Evolutionary conservation across 2,888 invertebrate species (phyloP), one percentile per base, ranked within the genome.

Genomic region (Melinaea marsaeus): DNA sequence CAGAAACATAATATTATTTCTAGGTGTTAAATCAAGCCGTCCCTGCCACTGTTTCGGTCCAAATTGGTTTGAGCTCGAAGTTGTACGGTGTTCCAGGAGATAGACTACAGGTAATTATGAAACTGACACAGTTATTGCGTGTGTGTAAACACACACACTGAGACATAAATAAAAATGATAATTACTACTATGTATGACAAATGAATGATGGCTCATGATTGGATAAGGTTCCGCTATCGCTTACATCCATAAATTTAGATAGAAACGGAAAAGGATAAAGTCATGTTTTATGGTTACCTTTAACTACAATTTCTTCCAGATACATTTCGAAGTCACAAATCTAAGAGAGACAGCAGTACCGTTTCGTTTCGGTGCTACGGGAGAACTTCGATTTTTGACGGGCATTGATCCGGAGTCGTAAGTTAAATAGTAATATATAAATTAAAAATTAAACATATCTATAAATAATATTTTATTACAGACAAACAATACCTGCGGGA

Each of bases 271-370:
- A 22, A 22, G 22, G 22, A 22, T 22, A 22, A 22, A 22, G 22
- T 22, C 22, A 22, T 22, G 22, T 22, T 22, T 22, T 0, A 22
- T 22, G 22, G 22, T 1, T 1, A 22, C 22, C 22, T 22, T 22
- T 22, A 1, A 13, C 13, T 57, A 3, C 37, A 51, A 3, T 83
- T 81, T 11, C 22, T 22, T 22, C 22, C 77, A 90, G 84, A 75
- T 96, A n/a, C 91, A 93, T 66, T 95, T 95, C 74, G 94, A 95
- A 81, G 93, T 96, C 0, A 94, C 93, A 0, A 96, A 96, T 81
- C 93, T 92, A 80, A 92, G 92, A n/a, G 91, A 91, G 9, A 92
- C 86, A 67, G 78, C 88, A 0, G 90, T 91, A 32, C 86, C 85
- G 65, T 93, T 93, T 72, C 83, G 82, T 61, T 95, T 94, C 75